phyloP scores from a whole-genome alignment of 2,888 invertebrate genomes.

The Hypsopygia costalis region DNA sequence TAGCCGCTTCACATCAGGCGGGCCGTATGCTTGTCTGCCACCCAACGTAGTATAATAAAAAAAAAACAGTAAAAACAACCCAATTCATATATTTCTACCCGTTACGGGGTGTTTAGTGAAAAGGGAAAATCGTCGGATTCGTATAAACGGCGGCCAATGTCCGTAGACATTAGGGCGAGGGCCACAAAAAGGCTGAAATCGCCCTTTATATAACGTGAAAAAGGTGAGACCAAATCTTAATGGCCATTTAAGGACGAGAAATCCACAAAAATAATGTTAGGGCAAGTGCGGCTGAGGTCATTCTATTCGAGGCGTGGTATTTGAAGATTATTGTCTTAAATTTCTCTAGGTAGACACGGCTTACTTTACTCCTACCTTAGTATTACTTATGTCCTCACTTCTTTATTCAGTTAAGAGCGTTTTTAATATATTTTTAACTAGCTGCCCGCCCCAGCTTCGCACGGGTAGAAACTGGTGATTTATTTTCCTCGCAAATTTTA shows the following conservation, averaged over 20 bases:
- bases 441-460: too few species aligned
- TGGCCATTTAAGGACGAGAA: neutral
- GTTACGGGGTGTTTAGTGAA: neutral
- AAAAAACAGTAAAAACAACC: too few species aligned
- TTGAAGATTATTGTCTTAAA: neutral
- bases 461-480: too few species aligned
- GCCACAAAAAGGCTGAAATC: neutral
- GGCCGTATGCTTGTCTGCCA: too few species aligned
- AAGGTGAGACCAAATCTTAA: slow-evolving; percentile 7
- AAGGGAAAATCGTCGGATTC: neutral
- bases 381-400: too few species aligned
- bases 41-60: too few species aligned
- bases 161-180: neutral
- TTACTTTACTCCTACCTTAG: too few species aligned
- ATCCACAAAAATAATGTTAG: slow-evolving; percentile 6
- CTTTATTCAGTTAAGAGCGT: too few species aligned
- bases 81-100: neutral
- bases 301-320: neutral
- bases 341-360: too few species aligned
- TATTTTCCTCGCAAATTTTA: too few species aligned
- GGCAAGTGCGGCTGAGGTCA: neutral
- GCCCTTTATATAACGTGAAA: slow-evolving; percentile 1
- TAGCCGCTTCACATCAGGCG: too few species aligned
- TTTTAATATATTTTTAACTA: too few species aligned
- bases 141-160: neutral